Conservation (phyloP, 2,113 vertebrate genomes). For the Pachyramphus minor region DNA sequence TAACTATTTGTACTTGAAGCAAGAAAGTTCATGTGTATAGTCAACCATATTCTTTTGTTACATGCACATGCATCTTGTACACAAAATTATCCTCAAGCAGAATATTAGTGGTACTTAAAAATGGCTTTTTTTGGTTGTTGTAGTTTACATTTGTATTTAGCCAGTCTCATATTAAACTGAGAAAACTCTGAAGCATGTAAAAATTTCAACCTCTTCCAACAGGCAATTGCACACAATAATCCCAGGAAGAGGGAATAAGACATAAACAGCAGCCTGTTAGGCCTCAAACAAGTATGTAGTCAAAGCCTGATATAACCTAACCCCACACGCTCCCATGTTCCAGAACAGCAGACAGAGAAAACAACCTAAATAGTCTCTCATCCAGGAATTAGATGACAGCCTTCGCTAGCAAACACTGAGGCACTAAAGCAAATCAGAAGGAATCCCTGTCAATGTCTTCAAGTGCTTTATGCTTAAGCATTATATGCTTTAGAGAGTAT, state of each 20-base stretch:
- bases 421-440: not conserved
- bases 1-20: not conserved
- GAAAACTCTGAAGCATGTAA: not conserved
- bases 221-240: not conserved
- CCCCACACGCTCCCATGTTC: not conserved
- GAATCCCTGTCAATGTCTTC: not conserved
- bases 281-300: not conserved
- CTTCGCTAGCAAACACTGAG: not conserved
- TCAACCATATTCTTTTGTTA: not conserved
- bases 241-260: not conserved
- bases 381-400: not conserved
- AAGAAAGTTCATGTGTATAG: not conserved
- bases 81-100: not conserved
- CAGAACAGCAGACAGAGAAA: not conserved
- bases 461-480: not conserved
- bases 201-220: not conserved
- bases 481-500: not conserved
- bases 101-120: not conserved
- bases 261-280: not conserved
- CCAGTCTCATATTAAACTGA: not conserved
- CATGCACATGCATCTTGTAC: not conserved
- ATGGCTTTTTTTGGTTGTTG: not conserved
- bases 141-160: not conserved
- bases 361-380: not conserved
- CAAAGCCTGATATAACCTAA: not conserved